Evolutionary conservation across 2,113 vertebrate species (phyloP), one percentile per base, ranked within the genome.

Genomic region (Nothoprocta perdicaria): DNA sequence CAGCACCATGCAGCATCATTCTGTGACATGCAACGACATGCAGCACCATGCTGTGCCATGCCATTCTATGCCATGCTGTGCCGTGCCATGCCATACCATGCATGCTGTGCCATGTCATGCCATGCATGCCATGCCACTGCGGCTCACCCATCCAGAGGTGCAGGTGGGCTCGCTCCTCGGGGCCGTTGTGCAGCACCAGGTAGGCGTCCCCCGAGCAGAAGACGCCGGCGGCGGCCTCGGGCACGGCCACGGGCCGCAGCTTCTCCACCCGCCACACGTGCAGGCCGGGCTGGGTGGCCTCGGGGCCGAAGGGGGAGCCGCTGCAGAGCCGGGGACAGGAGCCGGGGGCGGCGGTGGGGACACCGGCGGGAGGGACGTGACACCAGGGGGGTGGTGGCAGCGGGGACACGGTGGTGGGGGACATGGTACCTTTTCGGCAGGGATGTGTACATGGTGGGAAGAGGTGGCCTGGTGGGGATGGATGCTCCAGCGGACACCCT

Each of bases 101-200:
- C 31, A 31, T 60, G 57, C 18, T 5, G 18, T 12, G 46, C 46
- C 55, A 27, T 31, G 55, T 14, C 16, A 7, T 27, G 26, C 9
- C 1, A 4, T 10, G 41, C 41, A 10, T 48, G 19, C 46, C 19
- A 9, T 48, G 5, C 18, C 35, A 8, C 22, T 4, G 2, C 3
- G 4, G 62, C 98, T 97, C 92, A 99, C 98, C 98, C n/a, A 99
- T 97, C 99, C 99, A 99, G 97, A 99, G 98, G 96, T 99, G 98
- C 75, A 99, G 96, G 76, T 98, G 96, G 23, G 98, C 26, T 33
- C 90, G 85, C 60, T 98, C 98, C 4, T 97, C 95, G 0, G 97
- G 90, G 2, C 98, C 97, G 29, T 98, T 98, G 75, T 98, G 94
- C 94, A 99, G 97, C 80, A 99, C 98, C 35, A 99, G 97, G 92